A percentile compares a stretch with the other conserved stretches of the same genome.
Evolutionary conservation across 1,140 invertebrate species (phyloP).

Genomic region (Pseudomyrmex cubaensis): DNA sequence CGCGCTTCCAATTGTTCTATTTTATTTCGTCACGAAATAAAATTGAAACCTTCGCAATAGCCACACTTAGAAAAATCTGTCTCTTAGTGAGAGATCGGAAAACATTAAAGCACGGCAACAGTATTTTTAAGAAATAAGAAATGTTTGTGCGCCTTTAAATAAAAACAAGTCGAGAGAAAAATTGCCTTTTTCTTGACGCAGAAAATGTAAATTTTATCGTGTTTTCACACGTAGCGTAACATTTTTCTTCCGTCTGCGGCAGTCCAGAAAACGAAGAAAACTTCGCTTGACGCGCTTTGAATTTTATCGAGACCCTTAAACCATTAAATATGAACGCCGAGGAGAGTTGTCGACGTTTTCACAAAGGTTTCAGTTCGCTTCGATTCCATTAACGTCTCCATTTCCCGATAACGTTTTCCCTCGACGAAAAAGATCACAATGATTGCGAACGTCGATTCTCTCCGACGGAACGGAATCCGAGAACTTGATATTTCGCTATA

Average conservation of each 20-base stretch:
- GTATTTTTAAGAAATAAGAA: too few relatives aligned
- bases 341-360: conserved; percentile 23
- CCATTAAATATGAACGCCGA: conserved; percentile 34
- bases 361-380: conserved; percentile 40
- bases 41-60: too few relatives aligned
- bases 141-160: too few relatives aligned
- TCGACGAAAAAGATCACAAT: conserved; percentile 41
- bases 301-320: conserved; percentile 42
- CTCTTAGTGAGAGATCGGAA: too few relatives aligned
- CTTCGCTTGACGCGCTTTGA: neutral
- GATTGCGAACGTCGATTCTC: conserved; percentile 21
- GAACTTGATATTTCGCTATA: neutral
- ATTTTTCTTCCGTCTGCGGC: too few relatives aligned
- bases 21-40: too few relatives aligned
- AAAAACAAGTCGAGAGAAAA: too few relatives aligned
- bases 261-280: neutral
- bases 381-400: conserved; percentile 49
- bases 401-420: conserved; percentile 38
- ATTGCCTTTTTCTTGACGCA: too few relatives aligned
- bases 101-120: too few relatives aligned
- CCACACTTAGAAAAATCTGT: too few relatives aligned
- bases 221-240: too few relatives aligned
- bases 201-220: too few relatives aligned
- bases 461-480: neutral
- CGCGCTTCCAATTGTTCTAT: neutral